These are phyloP conservation scores for Anoplophora glabripennis DNA, from an alignment of 1,140 invertebrate genomes.

Conservation along the genomic window DNA sequence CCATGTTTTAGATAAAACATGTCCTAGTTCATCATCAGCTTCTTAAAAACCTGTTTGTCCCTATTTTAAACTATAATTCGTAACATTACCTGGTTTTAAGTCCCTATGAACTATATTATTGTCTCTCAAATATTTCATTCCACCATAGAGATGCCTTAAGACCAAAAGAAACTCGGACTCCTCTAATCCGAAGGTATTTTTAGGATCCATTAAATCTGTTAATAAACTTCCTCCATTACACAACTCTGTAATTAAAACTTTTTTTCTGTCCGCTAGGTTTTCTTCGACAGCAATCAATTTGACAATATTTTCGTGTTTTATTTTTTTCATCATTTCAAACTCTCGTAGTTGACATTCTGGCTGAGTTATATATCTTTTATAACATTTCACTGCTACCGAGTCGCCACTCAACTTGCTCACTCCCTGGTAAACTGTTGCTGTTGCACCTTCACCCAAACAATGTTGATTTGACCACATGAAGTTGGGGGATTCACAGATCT, in stretches of 20 bases:
- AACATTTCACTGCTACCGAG: conserved; percentile 92
- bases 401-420: conserved; percentile 94
- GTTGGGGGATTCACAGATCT: conserved; percentile 72
- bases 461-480: conserved; percentile 96
- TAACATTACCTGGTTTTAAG: conserved; percentile 70
- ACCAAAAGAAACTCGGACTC: conserved; percentile 92
- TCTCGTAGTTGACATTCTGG: conserved; percentile 90
- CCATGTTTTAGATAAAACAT: too few species aligned
- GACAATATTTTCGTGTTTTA: conserved; percentile 96
- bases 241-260: conserved; percentile 96
- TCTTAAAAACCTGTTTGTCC: too few species aligned
- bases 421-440: conserved; percentile 91
- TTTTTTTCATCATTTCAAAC: conserved; percentile 90
- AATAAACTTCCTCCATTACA: conserved; percentile 92
- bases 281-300: conserved; percentile 93
- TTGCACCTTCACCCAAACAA: conserved; percentile 92
- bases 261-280: conserved; percentile 81
- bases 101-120: conserved; percentile 94
- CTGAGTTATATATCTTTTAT: conserved; percentile 89
- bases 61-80: too few species aligned
- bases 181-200: conserved; percentile 90
- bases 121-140: conserved; percentile 95
- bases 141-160: conserved; percentile 83
- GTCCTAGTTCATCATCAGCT: too few species aligned
- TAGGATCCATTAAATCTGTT: conserved; percentile 92